Evolutionary conservation across 2,113 vertebrate species (phyloP), one percentile per base, ranked within the genome.

Genomic region (Ahaetulla prasina): DNA sequence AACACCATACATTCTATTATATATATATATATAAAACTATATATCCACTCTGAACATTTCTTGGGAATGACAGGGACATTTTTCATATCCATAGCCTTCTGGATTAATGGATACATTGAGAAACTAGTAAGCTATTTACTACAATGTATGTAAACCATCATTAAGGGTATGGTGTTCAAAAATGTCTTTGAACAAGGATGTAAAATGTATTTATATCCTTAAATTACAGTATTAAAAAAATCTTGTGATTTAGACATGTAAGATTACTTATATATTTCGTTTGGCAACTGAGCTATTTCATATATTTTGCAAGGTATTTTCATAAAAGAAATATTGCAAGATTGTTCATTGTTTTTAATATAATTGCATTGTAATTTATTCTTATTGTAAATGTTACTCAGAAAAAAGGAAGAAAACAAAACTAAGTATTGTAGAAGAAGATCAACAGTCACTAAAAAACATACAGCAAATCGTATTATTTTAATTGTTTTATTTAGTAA

Each of bases 171-270:
- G 23, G 84, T 43, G 11, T 14, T 30, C 27, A 45, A 86, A 86
- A 86, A 11, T n/a, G 47, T 14, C 49, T 87, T 87, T 50, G 43
- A 86, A 85, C 23, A 25, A 85, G 8, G 45, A 27, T 86, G 16
- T n/a, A 50, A 87, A 87, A 87, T 52, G 18, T 14, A 87, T 74
- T 74, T 95, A 2, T 91, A 91, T 94, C 89, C 87, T 91, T 95
- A 49, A 93, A 94, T 89, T 93, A 89, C 10, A 93, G 50, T 90
- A 93, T 93, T 93, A 94, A 94, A 93, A 39, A 43, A 23, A 93
- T 54, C 63, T 35, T 4, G 8, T 39, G 93, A 94, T 10, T 35
- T 92, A 8, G 43, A 39, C 92, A 80, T 47, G 68, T 30, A 14
- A 11, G 63, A 57, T 45, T 93, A 49, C 0, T 0, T 53, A 27